These are phyloP conservation scores for Drosophila pseudotakahashii DNA, from an alignment of 2,888 invertebrate species.

Conservation along the genomic window DNA sequence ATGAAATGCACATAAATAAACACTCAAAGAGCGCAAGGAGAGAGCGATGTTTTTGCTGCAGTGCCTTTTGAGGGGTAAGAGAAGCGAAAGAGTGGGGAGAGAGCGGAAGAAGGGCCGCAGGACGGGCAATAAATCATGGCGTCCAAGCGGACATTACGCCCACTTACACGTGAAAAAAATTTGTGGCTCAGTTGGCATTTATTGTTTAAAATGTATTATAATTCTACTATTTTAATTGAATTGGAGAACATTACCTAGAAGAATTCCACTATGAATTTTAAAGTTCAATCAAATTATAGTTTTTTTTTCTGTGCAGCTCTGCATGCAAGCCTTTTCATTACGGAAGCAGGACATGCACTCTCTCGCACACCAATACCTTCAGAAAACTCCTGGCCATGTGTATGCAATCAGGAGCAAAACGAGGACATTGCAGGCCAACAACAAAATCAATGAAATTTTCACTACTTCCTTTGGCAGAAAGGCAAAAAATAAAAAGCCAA, in stretches of 20 bases:
- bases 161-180: neutral
- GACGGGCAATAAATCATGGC: conserved; percentile 62
- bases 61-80: neutral
- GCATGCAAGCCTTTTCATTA: conserved; percentile 62
- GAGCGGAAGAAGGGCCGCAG: conserved; percentile 37
- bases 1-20: conserved; percentile 39
- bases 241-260: too few species aligned
- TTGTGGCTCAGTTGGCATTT: too few species aligned
- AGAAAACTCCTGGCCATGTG: conserved; percentile 15
- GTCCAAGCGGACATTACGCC: conserved; percentile 58
- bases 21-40: conserved; percentile 29
- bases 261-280: neutral
- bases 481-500: conserved; percentile 4
- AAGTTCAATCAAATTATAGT: neutral
- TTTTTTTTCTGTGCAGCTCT: conserved; percentile 16
- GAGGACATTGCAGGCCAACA: conserved; percentile 68
- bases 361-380: conserved; percentile 5
- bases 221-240: too few species aligned
- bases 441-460: conserved; percentile 77
- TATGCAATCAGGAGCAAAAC: conserved; percentile 53
- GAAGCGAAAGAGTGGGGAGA: neutral
- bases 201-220: too few species aligned
- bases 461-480: conserved; percentile 63
- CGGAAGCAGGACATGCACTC: conserved; percentile 44
- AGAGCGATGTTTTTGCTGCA: conserved; percentile 28